phyloP scores from a whole-genome alignment of 2,888 invertebrate genomes.

The Ypsolopha scabrella region DNA sequence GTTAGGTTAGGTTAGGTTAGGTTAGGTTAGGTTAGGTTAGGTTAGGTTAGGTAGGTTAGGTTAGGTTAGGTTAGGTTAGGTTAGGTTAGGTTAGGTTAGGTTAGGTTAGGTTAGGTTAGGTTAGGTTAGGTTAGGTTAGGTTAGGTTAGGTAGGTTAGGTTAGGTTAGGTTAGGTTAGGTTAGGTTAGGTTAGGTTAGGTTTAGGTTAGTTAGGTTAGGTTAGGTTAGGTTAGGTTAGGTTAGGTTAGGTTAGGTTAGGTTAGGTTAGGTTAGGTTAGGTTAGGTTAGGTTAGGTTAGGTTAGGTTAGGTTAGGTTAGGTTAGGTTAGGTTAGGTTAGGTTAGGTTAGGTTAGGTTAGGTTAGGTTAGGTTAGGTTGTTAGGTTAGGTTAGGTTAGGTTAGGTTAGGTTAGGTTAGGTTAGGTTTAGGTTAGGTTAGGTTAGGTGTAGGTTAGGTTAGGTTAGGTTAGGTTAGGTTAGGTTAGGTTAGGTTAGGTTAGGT shows the following conservation, averaged over 20 bases:
- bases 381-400: slow-evolving; percentile 6
- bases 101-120: slow-evolving; percentile 3
- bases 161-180: slow-evolving; percentile 9
- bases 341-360: slow-evolving; percentile 8
- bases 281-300: slow-evolving; percentile 2
- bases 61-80: slow-evolving; percentile 14
- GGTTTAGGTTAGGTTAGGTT: no score
- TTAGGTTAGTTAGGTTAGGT: slow-evolving; percentile 1
- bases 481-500: slow-evolving; percentile 8
- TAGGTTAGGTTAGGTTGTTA: slow-evolving; percentile 8
- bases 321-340: slow-evolving; percentile 6
- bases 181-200: slow-evolving; percentile 4
- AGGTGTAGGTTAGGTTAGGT: slow-evolving; percentile 7
- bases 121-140: slow-evolving; percentile 9
- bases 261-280: slow-evolving; percentile 3
- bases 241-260: slow-evolving; percentile 3
- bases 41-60: slow-evolving; percentile 11
- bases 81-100: slow-evolving; percentile 7
- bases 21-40: slow-evolving; percentile 10
- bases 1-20: slow-evolving; percentile 11
- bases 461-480: slow-evolving; percentile 8
- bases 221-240: slow-evolving; percentile 1
- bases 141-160: slow-evolving; percentile 8
- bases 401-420: slow-evolving; percentile 4
- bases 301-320: slow-evolving; percentile 8